Percentiles rank a stretch among this genome's conserved stretches.
Conservation (phyloP, 2,797 vertebrate genomes). For the Amphiprion clarkii region DNA sequence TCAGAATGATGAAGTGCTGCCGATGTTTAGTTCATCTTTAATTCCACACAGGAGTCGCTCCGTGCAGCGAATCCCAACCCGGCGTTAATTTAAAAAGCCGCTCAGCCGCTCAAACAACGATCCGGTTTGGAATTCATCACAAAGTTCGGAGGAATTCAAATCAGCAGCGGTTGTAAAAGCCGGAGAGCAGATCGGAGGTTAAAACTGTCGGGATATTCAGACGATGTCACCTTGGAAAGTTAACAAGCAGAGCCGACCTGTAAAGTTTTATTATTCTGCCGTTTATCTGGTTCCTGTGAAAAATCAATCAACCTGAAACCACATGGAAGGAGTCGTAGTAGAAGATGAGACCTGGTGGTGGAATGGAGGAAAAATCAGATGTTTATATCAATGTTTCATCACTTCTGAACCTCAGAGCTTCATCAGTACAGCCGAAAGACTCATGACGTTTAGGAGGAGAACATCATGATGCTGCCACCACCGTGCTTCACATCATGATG, state of each 20-base stretch:
- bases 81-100: constrained; percentile 42
- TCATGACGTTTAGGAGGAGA: no score
- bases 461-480: no score
- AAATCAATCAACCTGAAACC: no score
- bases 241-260: constrained; percentile 13
- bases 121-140: constrained; percentile 47
- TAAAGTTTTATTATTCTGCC: constrained; percentile 40
- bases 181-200: constrained; percentile 4
- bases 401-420: no score
- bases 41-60: constrained; percentile 49
- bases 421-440: no score
- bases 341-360: no score
- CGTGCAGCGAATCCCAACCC: constrained; percentile 46
- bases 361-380: no score
- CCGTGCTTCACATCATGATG: no score
- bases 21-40: constrained; percentile 60
- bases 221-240: constrained; percentile 32
- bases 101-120: constrained; percentile 40
- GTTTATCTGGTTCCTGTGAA: constrained; percentile 6
- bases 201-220: constrained; percentile 22
- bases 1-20: constrained; percentile 55
- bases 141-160: constrained; percentile 37
- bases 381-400: no score
- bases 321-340: no score
- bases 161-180: constrained; percentile 9